Evolutionary conservation across 2,888 invertebrate genomes (phyloP), one percentile per base, ranked within the genome.

Genomic region (Agrotis ipsilon): DNA sequence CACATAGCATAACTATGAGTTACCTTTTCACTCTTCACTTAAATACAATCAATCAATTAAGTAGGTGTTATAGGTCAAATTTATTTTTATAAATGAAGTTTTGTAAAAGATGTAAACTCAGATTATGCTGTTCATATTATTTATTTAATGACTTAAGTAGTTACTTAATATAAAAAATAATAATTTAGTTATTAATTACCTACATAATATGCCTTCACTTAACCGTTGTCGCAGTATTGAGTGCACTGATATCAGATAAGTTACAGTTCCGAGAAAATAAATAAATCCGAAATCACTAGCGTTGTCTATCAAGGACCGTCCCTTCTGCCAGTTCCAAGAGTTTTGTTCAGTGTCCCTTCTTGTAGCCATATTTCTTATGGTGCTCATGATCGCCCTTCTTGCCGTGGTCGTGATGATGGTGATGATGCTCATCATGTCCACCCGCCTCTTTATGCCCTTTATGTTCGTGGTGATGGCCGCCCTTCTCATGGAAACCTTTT

Each of bases 321-420:
- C 65, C 59, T 65, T 72, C 64, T 46, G 70, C 79, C 73, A 63
- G 67, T 51, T 62, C 62, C 43, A 54, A 54, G 66, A 54, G 62
- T 59, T 63, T 24, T 65, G 32, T 59, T 88, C 89, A 96, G 73
- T 96, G 94, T 54, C 96, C 96, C 89, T 97, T 96, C 84, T 97
- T 97, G 87, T 97, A 97, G 75, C 97, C 97, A 97, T 97, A 98
- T 90, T 98, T 97, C 92, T 98, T 98, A 92, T 98, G 98, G 83
- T 98, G 97, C 75, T 97, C 97, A 87, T 98, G 97, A 57, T 97
- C 98, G 16, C 98, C 98, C 91, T 98, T 98, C 94, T 98, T 98
- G 81, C 97, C 98, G 85, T 98, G 97, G 84, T 97, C 97, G 87
- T 97, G 97, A 80, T 98, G 97, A 90, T 98, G 98, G 46, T 97